These are phyloP conservation scores for Grapholita molesta DNA, from an alignment of 1,140 invertebrate species.

Conservation along the genomic window DNA sequence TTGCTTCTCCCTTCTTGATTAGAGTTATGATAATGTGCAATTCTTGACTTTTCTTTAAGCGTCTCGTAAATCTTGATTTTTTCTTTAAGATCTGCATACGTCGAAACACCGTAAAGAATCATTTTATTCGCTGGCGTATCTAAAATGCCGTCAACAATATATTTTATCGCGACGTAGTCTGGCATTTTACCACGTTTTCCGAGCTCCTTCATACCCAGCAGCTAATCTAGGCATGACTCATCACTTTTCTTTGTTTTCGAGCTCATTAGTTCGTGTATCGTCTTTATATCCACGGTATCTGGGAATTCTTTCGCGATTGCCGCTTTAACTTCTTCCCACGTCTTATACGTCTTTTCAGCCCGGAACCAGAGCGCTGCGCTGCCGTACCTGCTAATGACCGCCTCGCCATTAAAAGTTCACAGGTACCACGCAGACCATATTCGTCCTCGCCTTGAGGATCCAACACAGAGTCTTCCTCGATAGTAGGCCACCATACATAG, in stretches of 20 bases:
- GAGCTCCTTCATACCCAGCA: constrained; percentile 29
- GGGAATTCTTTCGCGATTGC: neutral
- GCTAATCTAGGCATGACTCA: constrained; percentile 27
- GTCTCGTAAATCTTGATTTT: constrained; percentile 20
- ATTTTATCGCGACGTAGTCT: constrained; percentile 1
- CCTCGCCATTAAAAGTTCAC: neutral
- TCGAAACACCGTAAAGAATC: constrained; percentile 24
- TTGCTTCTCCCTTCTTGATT: no score
- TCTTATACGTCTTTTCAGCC: neutral
- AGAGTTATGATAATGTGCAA: no score
- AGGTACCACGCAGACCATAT: no score
- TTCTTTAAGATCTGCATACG: constrained; percentile 20
- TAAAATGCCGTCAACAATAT: constrained; percentile 26
- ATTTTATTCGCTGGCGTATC: constrained; percentile 24
- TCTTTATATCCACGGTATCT: neutral
- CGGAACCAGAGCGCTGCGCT: neutral
- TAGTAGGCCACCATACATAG: constrained; percentile 64
- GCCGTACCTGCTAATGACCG: neutral
- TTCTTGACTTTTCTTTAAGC: constrained; percentile 20
- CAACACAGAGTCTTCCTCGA: constrained; percentile 62
- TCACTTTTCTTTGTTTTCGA: constrained; percentile 20
- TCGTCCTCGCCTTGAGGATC: no score
- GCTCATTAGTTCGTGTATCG: constrained; percentile 31
- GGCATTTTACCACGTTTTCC: constrained; percentile 27
- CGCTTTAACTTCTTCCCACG: neutral